phyloP scores from a whole-genome alignment of 2,888 invertebrate genomes.

The Eumerus sabulonum region DNA sequence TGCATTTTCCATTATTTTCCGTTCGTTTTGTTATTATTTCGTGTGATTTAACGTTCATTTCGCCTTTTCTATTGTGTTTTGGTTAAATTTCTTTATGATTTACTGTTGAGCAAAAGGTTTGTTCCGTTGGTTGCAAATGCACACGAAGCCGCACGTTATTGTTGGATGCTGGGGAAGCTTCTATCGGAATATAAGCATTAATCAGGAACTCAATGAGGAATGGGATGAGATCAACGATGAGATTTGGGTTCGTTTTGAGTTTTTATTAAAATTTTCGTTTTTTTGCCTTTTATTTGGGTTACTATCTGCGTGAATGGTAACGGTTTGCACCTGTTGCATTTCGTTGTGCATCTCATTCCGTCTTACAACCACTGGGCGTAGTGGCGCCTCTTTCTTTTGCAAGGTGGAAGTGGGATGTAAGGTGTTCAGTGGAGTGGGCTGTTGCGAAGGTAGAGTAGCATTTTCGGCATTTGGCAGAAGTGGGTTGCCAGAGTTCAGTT shows the following conservation, averaged over 20 bases:
- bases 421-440: too few species aligned
- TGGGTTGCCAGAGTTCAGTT: not conserved
- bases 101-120: not conserved
- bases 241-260: constrained; percentile 76
- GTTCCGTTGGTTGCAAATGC: constrained; percentile 34
- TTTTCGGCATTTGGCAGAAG: not conserved
- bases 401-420: not conserved
- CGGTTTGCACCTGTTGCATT: constrained; percentile 8
- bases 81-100: constrained; percentile 13
- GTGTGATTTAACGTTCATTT: constrained; percentile 18
- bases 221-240: constrained; percentile 74
- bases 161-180: constrained; percentile 72
- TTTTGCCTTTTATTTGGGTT: not conserved
- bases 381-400: not conserved
- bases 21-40: constrained; percentile 18
- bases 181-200: constrained; percentile 73
- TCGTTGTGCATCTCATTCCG: not conserved
- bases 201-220: constrained; percentile 74
- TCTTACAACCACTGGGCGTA: too few species aligned
- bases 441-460: not conserved
- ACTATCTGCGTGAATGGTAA: not conserved
- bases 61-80: constrained; percentile 2
- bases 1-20: constrained; percentile 19
- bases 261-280: constrained; percentile 7
- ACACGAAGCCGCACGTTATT: constrained; percentile 62